Evolutionary conservation across 37 sponge, comb jelly and placozoan species (phyloP).

Genomic region (Chondrilla cf. caribensis): DNA sequence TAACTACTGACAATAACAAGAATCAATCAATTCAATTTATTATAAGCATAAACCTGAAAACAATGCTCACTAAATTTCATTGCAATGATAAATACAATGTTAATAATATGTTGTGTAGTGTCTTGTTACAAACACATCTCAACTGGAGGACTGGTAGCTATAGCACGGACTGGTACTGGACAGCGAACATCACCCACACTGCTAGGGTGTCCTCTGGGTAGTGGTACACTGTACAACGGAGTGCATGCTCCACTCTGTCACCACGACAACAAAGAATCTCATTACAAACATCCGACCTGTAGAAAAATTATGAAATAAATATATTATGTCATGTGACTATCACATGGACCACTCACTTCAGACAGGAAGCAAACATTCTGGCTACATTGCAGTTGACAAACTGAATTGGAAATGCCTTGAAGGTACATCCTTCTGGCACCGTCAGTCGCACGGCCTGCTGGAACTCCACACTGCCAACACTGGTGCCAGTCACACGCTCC

Average conservation of each 20-base stretch:
- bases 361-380: constrained; percentile 70
- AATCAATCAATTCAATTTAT: neutral
- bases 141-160: constrained; percentile 17
- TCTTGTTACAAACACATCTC: no score
- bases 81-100: no score
- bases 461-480: constrained; percentile 87
- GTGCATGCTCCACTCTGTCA: constrained; percentile 77
- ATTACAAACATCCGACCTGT: constrained; percentile 84
- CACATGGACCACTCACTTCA: constrained; percentile 61
- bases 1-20: neutral
- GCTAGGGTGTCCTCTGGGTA: constrained; percentile 92
- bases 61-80: no score
- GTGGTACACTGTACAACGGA: constrained; percentile 68
- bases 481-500: constrained; percentile 79
- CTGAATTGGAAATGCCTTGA: constrained; percentile 97
- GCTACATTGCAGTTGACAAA: constrained; percentile 69
- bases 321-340: neutral
- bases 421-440: constrained; percentile 89
- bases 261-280: constrained; percentile 91
- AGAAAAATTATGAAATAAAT: neutral
- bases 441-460: constrained; percentile 80
- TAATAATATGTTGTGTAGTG: no score
- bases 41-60: no score
- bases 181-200: constrained; percentile 98
- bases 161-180: constrained; percentile 75